phyloP scores from a whole-genome alignment of 2,113 vertebrate species.

The Passerina amoena region DNA sequence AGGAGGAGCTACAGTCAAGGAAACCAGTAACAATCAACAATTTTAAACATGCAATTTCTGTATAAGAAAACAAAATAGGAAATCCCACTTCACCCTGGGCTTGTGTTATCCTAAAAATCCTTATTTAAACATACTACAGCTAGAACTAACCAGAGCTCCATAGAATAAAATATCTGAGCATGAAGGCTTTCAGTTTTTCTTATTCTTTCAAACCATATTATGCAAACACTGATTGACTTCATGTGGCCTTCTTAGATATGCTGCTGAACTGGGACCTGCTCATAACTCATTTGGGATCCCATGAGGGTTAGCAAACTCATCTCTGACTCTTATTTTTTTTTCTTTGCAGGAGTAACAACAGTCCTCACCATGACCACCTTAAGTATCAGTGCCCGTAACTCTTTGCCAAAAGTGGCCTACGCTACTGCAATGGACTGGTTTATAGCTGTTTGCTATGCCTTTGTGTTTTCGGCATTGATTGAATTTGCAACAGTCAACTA shows the following conservation, averaged over 20 bases:
- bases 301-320: background rate
- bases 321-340: background rate
- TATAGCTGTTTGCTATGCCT: slow-evolving; percentile 96
- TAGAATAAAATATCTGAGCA: background rate
- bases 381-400: slow-evolving; percentile 96
- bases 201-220: fast-evolving
- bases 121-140: background rate
- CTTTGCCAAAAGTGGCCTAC: slow-evolving; percentile 95
- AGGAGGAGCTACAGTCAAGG: background rate
- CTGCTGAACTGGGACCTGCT: background rate
- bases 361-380: slow-evolving; percentile 98
- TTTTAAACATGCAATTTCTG: background rate
- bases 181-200: background rate
- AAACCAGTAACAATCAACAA: background rate
- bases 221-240: background rate
- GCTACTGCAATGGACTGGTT: slow-evolving; percentile 99
- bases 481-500: slow-evolving; percentile 98
- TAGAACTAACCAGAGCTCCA: background rate
- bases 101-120: background rate
- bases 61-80: background rate
- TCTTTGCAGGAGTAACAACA: slow-evolving; percentile 89
- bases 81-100: background rate
- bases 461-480: slow-evolving; percentile 96
- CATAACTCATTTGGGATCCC: fast-evolving
- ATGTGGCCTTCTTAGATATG: background rate